These are phyloP conservation scores for Sitta europaea DNA, from an alignment of 2,113 vertebrate genomes.

Conservation along the genomic window DNA sequence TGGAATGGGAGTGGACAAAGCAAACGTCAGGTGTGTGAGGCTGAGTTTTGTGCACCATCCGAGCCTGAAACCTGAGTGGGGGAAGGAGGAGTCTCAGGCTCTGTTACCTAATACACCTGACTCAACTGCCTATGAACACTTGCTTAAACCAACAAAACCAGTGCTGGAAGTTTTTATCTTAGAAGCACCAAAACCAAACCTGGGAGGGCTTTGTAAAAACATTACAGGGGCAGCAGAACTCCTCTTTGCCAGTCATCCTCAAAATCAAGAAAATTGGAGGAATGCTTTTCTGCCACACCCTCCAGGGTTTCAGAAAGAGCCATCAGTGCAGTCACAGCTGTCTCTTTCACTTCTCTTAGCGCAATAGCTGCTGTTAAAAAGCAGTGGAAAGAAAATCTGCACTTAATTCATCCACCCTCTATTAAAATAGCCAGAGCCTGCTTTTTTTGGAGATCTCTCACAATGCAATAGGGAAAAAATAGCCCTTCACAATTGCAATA, in stretches of 20 bases:
- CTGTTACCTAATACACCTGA: not conserved
- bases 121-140: not conserved
- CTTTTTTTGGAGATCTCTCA: not conserved
- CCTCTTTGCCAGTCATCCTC: not conserved
- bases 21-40: slow-evolving; percentile 86
- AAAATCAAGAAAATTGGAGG: not conserved
- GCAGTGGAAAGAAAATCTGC: not conserved
- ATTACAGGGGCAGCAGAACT: not conserved
- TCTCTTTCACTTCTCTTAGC: not conserved
- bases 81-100: not conserved
- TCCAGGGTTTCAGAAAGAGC: not conserved
- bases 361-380: not conserved
- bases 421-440: not conserved
- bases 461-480: not conserved
- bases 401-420: not conserved
- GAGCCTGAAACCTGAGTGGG: not conserved
- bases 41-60: not conserved
- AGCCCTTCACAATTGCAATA: not conserved
- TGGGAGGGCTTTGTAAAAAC: not conserved
- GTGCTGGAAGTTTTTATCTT: not conserved
- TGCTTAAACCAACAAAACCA: not conserved
- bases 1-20: slow-evolving; percentile 98
- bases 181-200: not conserved
- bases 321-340: not conserved
- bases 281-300: not conserved